Percentiles rank a stretch among this genome's conserved stretches.
Conservation (phyloP, 2,113 vertebrate species). For the Pluvialis apricaria region DNA sequence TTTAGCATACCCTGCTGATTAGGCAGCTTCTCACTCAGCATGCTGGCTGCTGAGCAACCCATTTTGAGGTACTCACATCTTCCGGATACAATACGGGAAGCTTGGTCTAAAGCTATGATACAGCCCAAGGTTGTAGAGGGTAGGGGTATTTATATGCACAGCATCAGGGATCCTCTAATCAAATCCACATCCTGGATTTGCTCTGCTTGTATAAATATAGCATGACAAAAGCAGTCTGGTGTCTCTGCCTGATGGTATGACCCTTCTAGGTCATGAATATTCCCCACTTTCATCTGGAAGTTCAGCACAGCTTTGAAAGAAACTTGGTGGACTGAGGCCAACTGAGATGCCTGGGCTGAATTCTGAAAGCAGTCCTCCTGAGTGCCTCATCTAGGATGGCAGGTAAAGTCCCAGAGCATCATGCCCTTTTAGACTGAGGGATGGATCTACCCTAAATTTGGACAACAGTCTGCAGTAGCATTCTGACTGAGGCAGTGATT, state of each 20-base stretch:
- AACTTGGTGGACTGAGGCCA: neutral
- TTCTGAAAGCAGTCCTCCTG: neutral
- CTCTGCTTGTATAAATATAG: neutral
- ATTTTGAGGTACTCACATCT: neutral
- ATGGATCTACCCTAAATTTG: neutral
- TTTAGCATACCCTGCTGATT: neutral
- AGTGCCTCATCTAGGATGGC: neutral
- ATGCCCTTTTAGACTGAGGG: neutral
- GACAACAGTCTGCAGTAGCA: conserved; percentile 1
- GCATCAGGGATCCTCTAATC: neutral
- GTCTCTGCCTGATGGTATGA: neutral
- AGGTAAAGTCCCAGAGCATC: neutral
- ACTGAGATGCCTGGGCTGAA: neutral
- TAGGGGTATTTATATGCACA: neutral
- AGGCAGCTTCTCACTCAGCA: conserved; percentile 11
- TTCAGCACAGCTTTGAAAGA: neutral
- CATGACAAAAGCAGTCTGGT: neutral
- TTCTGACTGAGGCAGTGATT: conserved; percentile 43
- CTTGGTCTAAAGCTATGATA: neutral
- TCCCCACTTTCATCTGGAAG: neutral
- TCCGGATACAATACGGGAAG: neutral
- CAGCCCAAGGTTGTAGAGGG: neutral
- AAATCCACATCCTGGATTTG: neutral
- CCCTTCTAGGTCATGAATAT: neutral
- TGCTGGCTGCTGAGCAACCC: neutral